phyloP scores from a whole-genome alignment of 2,113 vertebrate genomes.

The Eubucco bourcierii region DNA sequence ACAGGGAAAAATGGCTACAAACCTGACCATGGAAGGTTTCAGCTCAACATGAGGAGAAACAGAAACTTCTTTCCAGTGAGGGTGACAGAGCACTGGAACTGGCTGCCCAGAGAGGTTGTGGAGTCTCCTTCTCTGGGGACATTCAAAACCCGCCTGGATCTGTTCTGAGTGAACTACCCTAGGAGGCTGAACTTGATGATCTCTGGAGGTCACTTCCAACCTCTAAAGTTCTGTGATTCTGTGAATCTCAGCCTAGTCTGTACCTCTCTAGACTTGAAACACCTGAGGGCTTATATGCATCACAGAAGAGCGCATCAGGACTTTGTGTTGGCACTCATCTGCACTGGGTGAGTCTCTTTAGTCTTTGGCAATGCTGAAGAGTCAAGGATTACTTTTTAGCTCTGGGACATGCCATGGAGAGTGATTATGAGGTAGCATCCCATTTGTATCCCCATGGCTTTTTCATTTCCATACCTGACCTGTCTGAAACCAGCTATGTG shows the following conservation, averaged over 20 bases:
- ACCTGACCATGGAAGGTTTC: too few relatives aligned
- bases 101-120: too few relatives aligned
- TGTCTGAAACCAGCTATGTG: neutral
- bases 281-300: neutral
- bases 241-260: neutral
- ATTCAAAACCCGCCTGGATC: too few relatives aligned
- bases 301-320: neutral
- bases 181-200: too few relatives aligned
- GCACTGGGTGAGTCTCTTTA: neutral
- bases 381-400: neutral
- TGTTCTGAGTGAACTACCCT: too few relatives aligned
- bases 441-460: neutral
- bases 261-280: neutral
- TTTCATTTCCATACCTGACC: neutral
- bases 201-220: too few relatives aligned
- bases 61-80: too few relatives aligned
- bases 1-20: too few relatives aligned
- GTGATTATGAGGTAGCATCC: neutral
- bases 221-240: too few relatives aligned
- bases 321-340: neutral
- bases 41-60: too few relatives aligned
- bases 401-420: neutral
- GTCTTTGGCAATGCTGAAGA: neutral
- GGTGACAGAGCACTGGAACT: too few relatives aligned
- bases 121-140: too few relatives aligned